Conservation (phyloP, 2,888 invertebrate genomes). For the Mongoloraphidia duomilia region DNA sequence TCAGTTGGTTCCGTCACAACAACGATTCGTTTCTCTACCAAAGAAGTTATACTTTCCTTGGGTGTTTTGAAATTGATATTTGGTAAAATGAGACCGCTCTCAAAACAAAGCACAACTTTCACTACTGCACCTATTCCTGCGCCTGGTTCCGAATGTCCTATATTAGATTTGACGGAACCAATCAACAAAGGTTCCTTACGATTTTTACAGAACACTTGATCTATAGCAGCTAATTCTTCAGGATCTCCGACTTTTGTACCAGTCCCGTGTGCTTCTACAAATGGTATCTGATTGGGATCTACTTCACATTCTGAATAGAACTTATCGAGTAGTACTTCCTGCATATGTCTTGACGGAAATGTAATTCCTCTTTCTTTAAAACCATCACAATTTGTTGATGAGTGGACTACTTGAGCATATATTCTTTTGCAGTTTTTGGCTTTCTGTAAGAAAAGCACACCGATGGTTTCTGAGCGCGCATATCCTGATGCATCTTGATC, state of each 20-base stretch:
- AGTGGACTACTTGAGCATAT: constrained; percentile 33
- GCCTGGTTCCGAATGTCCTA: constrained; percentile 30
- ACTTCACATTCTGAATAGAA: constrained; percentile 35
- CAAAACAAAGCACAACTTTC: constrained; percentile 51
- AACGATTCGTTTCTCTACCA: constrained; percentile 35
- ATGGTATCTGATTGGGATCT: constrained; percentile 33
- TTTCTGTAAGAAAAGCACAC: constrained; percentile 28
- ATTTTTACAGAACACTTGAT: constrained; percentile 38
- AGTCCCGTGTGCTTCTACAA: constrained; percentile 43
- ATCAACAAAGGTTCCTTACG: constrained; percentile 41
- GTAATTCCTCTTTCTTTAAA: constrained; percentile 18
- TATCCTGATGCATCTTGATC: constrained; percentile 67
- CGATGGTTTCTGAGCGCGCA: constrained; percentile 35
- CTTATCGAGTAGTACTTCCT: constrained; percentile 26
- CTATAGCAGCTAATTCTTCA: constrained; percentile 46
- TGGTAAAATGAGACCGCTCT: constrained; percentile 47
- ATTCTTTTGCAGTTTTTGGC: constrained; percentile 25
- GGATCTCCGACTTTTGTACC: constrained; percentile 46
- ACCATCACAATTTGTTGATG: constrained; percentile 39
- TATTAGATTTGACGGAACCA: constrained; percentile 33
- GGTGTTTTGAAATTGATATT: constrained; percentile 54
- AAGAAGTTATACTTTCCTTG: constrained; percentile 31
- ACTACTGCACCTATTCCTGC: constrained; percentile 37
- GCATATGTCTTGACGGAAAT: constrained; percentile 14
- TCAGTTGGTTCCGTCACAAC: constrained; percentile 35